Percentiles rank a stretch among this genome's conserved stretches.
Conservation (phyloP, 2,888 invertebrate genomes). For the Hypsopygia costalis region DNA sequence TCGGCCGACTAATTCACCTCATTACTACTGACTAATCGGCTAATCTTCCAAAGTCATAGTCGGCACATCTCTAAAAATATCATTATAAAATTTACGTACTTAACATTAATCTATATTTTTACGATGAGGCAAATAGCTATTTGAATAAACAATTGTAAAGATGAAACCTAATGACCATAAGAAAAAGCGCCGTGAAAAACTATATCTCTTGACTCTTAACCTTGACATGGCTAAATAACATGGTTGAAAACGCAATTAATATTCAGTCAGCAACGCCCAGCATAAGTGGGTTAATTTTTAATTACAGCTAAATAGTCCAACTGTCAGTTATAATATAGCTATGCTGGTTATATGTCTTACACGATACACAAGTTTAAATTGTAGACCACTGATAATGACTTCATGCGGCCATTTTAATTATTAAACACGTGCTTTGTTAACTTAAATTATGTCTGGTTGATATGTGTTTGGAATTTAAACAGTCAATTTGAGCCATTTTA, state of each 20-base stretch:
- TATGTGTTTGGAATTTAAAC: no score
- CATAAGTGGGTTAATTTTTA: slow-evolving; percentile 66
- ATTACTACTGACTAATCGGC: no score
- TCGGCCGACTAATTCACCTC: no score
- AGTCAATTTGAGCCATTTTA: no score
- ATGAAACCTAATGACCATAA: slow-evolving; percentile 6
- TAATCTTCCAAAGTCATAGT: no score
- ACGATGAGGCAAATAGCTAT: no score
- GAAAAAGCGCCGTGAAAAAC: background rate
- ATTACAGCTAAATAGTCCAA: slow-evolving; percentile 45
- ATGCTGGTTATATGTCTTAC: slow-evolving; percentile 30
- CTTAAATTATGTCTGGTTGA: background rate
- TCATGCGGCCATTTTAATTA: slow-evolving; percentile 1
- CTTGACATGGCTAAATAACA: slow-evolving; percentile 16
- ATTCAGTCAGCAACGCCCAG: slow-evolving; percentile 23
- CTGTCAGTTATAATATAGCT: slow-evolving; percentile 51
- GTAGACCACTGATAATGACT: slow-evolving; percentile 6
- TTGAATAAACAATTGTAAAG: background rate
- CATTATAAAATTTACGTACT: no score
- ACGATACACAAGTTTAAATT: slow-evolving; percentile 6
- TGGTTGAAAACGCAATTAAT: slow-evolving; percentile 20
- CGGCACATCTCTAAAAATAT: no score
- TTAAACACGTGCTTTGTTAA: background rate
- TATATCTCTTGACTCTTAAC: background rate
- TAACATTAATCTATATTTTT: no score